These are phyloP conservation scores for Microhierax caerulescens DNA, from an alignment of 2,797 vertebrate species.

Conservation along the genomic window DNA sequence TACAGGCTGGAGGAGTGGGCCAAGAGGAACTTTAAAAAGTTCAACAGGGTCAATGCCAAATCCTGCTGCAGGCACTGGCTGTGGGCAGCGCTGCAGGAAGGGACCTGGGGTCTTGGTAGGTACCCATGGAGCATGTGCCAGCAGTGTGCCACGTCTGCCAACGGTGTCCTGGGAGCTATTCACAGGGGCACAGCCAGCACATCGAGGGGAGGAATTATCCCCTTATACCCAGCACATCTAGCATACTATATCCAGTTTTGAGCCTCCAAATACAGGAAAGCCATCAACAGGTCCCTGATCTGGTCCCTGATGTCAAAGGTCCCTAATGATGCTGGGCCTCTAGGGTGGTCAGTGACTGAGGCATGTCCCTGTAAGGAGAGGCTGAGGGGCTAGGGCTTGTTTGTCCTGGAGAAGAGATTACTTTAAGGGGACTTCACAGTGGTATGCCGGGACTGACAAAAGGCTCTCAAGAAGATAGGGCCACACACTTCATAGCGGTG, in stretches of 20 bases:
- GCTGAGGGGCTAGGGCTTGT: background rate
- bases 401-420: background rate
- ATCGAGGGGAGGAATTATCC: fast-evolving
- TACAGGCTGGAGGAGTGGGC: background rate
- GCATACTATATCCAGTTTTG: fast-evolving
- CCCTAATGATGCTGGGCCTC: background rate
- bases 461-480: background rate
- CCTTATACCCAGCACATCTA: background rate
- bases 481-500: background rate
- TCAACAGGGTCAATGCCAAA: background rate
- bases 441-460: background rate
- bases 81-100: background rate
- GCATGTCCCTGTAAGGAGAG: background rate
- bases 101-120: background rate
- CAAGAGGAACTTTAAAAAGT: background rate
- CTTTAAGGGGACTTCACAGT: background rate
- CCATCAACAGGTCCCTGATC: background rate
- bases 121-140: background rate
- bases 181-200: background rate
- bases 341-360: too few relatives aligned
- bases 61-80: background rate
- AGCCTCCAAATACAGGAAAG: background rate
- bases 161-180: too few relatives aligned
- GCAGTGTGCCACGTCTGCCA: background rate
- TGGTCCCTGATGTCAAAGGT: fast-evolving